Conservation (phyloP, 2,113 vertebrate genomes). For the Todiramphus saurophagus region DNA sequence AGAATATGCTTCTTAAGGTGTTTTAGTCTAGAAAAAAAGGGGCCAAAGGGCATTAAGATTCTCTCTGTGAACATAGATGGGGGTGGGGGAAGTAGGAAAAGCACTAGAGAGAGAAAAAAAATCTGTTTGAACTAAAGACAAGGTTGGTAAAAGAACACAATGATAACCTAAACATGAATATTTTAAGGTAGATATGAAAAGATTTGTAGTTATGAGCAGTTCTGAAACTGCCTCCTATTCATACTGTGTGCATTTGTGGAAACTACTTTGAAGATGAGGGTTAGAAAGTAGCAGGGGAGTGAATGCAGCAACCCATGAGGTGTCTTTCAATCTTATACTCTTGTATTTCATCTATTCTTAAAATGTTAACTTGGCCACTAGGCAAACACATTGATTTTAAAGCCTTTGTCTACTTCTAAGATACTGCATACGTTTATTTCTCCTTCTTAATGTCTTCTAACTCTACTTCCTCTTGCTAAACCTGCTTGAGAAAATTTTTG, state of each 20-base stretch:
- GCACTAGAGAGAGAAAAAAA: neutral
- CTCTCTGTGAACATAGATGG: neutral
- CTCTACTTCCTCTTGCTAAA: neutral
- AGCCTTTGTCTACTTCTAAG: neutral
- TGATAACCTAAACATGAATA: neutral
- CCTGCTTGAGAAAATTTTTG: neutral
- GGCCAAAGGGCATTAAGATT: neutral
- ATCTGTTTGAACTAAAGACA: neutral
- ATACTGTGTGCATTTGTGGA: neutral
- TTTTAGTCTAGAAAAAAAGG: neutral
- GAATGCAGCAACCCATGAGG: neutral
- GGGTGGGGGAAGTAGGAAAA: neutral
- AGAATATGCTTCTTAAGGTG: neutral
- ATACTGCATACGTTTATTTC: neutral
- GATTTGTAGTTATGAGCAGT: neutral
- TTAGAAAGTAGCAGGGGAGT: neutral
- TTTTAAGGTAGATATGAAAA: neutral
- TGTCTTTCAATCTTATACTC: neutral
- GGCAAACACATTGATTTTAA: conserved; percentile 12
- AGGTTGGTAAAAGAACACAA: neutral
- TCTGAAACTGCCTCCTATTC: neutral
- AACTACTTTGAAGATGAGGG: neutral
- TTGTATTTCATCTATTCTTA: neutral
- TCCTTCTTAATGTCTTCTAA: neutral
- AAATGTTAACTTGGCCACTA: neutral